Base-by-base conservation (phyloP, 2,113 vertebrate genomes). In the Dasyornis broadbenti region DNA sequence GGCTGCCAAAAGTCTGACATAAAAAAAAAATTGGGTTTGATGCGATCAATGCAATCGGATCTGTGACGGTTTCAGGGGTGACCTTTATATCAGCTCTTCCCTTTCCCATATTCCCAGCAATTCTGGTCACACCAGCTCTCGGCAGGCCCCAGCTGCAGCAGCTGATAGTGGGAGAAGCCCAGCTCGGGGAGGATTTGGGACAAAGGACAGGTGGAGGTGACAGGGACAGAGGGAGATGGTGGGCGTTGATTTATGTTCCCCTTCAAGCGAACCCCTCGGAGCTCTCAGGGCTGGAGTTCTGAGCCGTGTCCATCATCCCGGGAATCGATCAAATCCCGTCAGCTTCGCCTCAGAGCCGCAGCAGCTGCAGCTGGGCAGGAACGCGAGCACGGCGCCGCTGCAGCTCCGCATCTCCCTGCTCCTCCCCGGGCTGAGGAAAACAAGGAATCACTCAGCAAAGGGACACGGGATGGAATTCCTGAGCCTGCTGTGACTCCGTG, bases 291-390 rank as follows among this genome's bases (percentile, higher is more conserved):
- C 63, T 8, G 23, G 71, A 6, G 5, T 72, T 84, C 6, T 61
- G 77, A 79, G 26, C 10, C 7, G 13, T 18, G 22, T 63, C 73
- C 89, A n/a, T 92, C 93, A 70, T 24, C 66, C 82, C 15, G 33
- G 9, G 52, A 86, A 94, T 95, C 68, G 73, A 57, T 91, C 89
- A 91, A 71, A 44, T 9, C 76, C 92, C 86, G 60, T 63, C 92
- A 79, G 13, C 75, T 89, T 44, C 93, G 90, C 94, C 93, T 80
- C 89, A 85, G 93, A 96, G 94, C 94, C 11, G 35, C 78, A 13
- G 37, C 95, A 95, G 95, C 94, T 96, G 96, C 91, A 76, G 75
- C 40, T 10, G 1, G 70, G 82, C 76, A 45, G 86, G 65, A 78
- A 3, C 79, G 73, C 20, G 39, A 57, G 6, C 50, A 35, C 61